Conservation (phyloP, 2,113 vertebrate species). For the Gavia stellata region DNA sequence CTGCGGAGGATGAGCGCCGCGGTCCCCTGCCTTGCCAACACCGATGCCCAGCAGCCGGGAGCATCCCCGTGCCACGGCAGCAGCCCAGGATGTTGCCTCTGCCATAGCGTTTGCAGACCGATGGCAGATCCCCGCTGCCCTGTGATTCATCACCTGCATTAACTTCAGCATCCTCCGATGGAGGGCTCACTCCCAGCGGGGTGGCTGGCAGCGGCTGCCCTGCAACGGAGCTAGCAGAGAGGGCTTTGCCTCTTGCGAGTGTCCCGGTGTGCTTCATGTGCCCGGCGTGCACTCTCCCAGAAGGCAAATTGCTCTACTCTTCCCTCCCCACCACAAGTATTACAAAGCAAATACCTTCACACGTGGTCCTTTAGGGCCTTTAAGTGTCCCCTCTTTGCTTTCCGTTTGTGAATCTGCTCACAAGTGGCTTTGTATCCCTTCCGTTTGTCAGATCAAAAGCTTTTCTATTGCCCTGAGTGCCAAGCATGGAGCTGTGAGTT, state of each 20-base stretch:
- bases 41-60: neutral
- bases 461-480: neutral
- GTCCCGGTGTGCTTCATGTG: rapidly evolving
- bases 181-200: rapidly evolving
- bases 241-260: neutral
- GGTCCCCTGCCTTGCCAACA: neutral
- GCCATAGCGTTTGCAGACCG: rapidly evolving
- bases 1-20: rapidly evolving
- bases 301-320: neutral
- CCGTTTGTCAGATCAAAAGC: neutral
- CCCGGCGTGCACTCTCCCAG: rapidly evolving
- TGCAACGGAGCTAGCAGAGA: rapidly evolving
- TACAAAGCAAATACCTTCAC: neutral
- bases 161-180: neutral
- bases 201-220: neutral
- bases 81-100: neutral
- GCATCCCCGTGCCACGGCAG: neutral
- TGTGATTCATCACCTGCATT: neutral
- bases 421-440: rapidly evolving
- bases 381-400: neutral
- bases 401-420: too few relatives aligned
- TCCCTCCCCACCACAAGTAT: neutral
- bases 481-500: rapidly evolving
- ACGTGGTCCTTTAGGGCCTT: neutral
- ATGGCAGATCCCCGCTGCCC: neutral